Evolutionary conservation across 2,113 vertebrate species (phyloP), one percentile per base, ranked within the genome.

Genomic region (Tauraco erythrolophus): DNA sequence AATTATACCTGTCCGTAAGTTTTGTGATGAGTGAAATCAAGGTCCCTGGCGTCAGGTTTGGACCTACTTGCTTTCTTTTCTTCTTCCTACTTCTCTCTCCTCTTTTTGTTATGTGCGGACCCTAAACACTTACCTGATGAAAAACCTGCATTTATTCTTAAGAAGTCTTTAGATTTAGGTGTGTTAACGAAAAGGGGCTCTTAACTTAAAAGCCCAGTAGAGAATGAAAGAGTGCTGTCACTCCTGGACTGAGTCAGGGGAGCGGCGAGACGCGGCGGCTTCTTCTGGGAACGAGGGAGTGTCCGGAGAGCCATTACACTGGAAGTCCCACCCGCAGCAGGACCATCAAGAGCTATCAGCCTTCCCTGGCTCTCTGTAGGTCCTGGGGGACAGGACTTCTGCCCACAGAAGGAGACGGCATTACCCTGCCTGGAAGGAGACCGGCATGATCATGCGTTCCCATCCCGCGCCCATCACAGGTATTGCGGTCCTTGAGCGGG

Each of bases 101-200:
- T 46, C 16, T 11, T 54, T 83, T 62, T 25, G 2, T 71, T 87
- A 48, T 14, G 19, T 25, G 11, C 21, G 50, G 30, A 35, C 3
- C 9, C 9, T 2, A 6, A 2, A 3, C 2, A 35, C 9, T 19
- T 54, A 7, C 0, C 14, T 64, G 25, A 28, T n/a, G 2, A 69
- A 54, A 56, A 56, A 3, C 5, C 64, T 81, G 19, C 6, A 10
- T 77, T 80, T 72, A 46, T 72, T 81, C 37, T 58, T 54, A 43
- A 3, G 2, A 12, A 54, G 5, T 14, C 43, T 77, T 84, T 31
- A 50, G 15, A 12, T 43, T 39, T 50, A 37, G 14, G 12, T 37
- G 16, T 50, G 13, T 45, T 80, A 45, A 58, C 15, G 46, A 43
- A 84, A 71, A 56, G 9, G 10, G 8, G 3, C 6, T 72, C 33